Conservation (phyloP, 2,888 invertebrate genomes). For the Phoenoteleia sp. region DNA sequence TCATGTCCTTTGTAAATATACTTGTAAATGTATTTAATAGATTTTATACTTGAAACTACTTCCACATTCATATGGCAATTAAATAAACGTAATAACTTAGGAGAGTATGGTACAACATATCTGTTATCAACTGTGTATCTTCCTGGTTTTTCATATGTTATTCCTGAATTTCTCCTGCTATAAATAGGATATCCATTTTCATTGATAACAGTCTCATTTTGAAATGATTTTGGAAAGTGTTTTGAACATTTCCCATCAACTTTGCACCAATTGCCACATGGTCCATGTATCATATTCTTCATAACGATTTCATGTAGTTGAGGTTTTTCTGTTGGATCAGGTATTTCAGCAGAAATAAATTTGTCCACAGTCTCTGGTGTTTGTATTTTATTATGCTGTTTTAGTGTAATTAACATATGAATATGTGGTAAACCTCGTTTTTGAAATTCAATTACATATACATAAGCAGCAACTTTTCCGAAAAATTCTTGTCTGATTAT, state of each 20-base stretch:
- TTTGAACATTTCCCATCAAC: conserved; percentile 75
- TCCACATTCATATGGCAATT: conserved; percentile 10
- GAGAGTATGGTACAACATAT: conserved; percentile 6
- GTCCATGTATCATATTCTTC: conserved; percentile 83
- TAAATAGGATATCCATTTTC: conserved; percentile 9
- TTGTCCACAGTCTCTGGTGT: conserved; percentile 66
- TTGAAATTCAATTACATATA: too few relatives aligned
- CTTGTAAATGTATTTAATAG: background rate
- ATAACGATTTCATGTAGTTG: conserved; percentile 70
- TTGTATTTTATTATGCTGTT: conserved; percentile 71
- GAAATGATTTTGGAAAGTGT: conserved; percentile 15
- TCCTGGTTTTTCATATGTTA: background rate
- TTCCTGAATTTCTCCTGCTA: conserved; percentile 1
- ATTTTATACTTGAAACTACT: conserved; percentile 6
- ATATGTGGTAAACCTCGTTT: too few relatives aligned
- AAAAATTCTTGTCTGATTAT: too few relatives aligned
- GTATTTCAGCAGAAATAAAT: conserved; percentile 81
- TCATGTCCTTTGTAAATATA: background rate
- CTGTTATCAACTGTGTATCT: background rate
- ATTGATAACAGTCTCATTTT: conserved; percentile 6
- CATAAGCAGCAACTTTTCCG: too few relatives aligned
- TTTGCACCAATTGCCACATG: conserved; percentile 78
- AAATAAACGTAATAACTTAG: background rate
- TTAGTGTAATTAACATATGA: too few relatives aligned
- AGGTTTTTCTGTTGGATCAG: conserved; percentile 66